These are phyloP conservation scores for Tretioscincus oriximinensis DNA, from an alignment of 2,113 vertebrate genomes.

Conservation along the genomic window DNA sequence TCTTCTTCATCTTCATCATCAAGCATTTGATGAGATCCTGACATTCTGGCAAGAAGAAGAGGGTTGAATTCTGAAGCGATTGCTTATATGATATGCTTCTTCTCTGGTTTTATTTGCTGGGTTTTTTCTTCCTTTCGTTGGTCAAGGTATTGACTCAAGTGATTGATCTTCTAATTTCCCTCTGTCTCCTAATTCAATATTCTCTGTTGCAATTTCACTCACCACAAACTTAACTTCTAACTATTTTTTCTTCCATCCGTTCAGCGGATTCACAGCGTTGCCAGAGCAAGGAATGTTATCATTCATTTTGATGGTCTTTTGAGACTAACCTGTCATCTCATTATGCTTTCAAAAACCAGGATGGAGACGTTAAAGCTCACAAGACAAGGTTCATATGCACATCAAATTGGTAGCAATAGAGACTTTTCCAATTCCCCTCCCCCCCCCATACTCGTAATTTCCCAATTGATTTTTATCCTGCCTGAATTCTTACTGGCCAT, in stretches of 20 bases:
- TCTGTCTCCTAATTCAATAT: constrained; percentile 5
- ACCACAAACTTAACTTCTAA: background rate
- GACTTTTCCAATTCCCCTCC: background rate
- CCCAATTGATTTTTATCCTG: background rate
- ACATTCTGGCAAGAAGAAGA: too few relatives aligned
- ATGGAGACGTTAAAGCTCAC: background rate
- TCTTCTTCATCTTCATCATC: too few relatives aligned
- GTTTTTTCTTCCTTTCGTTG: background rate
- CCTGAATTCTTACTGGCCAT: too few relatives aligned
- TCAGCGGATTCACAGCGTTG: too few relatives aligned
- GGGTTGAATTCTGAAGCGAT: background rate
- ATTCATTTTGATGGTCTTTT: background rate
- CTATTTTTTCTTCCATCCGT: background rate
- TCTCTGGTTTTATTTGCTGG: background rate
- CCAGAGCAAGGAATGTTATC: too few relatives aligned
- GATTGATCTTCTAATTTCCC: constrained; percentile 18
- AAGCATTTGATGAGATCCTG: too few relatives aligned
- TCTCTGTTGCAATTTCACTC: constrained; percentile 18
- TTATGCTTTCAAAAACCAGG: background rate
- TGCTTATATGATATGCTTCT: background rate
- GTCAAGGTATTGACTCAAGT: background rate
- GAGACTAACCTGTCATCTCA: background rate
- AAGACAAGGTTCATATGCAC: background rate
- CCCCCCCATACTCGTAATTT: background rate
- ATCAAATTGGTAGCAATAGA: background rate